phyloP scores from a whole-genome alignment of 2,797 vertebrate species.

The Miichthys miiuy region DNA sequence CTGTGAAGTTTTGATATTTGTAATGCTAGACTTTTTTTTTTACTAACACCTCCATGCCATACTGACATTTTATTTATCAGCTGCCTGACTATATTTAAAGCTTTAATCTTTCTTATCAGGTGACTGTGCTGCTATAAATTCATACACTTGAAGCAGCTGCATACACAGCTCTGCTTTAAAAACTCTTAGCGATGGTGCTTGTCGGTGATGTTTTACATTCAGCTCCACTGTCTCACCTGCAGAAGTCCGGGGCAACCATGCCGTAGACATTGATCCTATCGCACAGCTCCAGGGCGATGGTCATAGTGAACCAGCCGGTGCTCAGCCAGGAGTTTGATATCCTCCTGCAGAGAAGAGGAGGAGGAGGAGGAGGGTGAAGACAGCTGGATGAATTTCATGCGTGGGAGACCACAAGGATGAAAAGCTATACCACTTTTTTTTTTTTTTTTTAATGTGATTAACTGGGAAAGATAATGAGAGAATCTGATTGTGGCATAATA shows the following conservation, averaged over 20 bases:
- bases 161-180: background rate
- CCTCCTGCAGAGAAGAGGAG: constrained; percentile 83
- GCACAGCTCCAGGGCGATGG: constrained; percentile 96
- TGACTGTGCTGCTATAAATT: constrained; percentile 29
- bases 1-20: background rate
- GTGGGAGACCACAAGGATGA: constrained; percentile 60
- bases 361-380: constrained; percentile 1
- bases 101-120: constrained; percentile 52
- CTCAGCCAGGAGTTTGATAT: constrained; percentile 99
- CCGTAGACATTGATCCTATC: constrained; percentile 96
- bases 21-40: background rate
- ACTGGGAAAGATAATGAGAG: constrained; percentile 52
- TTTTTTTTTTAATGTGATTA: constrained; percentile 46
- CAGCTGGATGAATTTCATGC: constrained; percentile 52
- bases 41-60: constrained; percentile 29
- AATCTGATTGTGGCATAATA: constrained; percentile 54
- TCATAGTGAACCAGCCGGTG: constrained; percentile 99
- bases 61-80: constrained; percentile 54
- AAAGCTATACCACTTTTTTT: constrained; percentile 26
- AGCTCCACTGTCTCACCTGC: constrained; percentile 88
- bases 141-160: constrained; percentile 7
- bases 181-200: background rate
- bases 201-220: constrained; percentile 38
- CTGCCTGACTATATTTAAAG: constrained; percentile 43
- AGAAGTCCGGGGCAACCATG: constrained; percentile 99